Evolutionary conservation across 2,113 vertebrate species (phyloP).

Genomic region (Onychostoma macrolepis): DNA sequence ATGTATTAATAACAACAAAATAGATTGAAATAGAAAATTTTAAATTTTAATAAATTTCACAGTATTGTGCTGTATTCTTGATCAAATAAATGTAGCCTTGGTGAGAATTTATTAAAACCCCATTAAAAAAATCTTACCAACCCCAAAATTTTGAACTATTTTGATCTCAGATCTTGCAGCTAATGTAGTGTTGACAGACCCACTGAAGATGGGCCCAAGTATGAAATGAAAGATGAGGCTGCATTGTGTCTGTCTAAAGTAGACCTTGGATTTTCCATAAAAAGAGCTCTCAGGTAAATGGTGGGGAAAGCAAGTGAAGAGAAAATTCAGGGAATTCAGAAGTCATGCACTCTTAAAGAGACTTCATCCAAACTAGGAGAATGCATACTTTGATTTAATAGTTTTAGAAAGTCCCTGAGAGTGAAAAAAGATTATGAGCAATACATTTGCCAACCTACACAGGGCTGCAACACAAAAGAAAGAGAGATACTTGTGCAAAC

Average conservation of each 20-base stretch:
- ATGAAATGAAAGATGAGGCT: conserved; percentile 9
- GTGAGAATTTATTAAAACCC: no score
- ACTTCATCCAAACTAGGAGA: neutral
- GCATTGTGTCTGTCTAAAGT: neutral
- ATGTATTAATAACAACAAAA: no score
- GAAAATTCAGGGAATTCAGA: neutral
- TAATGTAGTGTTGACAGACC: neutral
- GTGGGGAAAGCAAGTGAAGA: neutral
- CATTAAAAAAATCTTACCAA: neutral
- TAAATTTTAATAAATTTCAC: neutral
- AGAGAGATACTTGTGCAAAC: no score
- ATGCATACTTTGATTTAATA: neutral
- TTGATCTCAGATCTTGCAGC: neutral
- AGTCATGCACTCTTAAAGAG: neutral
- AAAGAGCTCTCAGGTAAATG: neutral
- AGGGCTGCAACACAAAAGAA: no score
- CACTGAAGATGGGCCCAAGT: neutral
- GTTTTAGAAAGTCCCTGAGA: neutral
- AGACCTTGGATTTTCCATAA: neutral
- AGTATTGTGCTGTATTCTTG: neutral
- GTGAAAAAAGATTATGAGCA: neutral
- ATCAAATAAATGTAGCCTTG: neutral
- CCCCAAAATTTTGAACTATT: neutral
- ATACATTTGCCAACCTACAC: no score
- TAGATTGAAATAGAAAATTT: no score